A percentile compares a stretch with the other conserved stretches of the same genome.
Conservation (phyloP, 2,113 vertebrate species). For the Gallinago paraguaiae region DNA sequence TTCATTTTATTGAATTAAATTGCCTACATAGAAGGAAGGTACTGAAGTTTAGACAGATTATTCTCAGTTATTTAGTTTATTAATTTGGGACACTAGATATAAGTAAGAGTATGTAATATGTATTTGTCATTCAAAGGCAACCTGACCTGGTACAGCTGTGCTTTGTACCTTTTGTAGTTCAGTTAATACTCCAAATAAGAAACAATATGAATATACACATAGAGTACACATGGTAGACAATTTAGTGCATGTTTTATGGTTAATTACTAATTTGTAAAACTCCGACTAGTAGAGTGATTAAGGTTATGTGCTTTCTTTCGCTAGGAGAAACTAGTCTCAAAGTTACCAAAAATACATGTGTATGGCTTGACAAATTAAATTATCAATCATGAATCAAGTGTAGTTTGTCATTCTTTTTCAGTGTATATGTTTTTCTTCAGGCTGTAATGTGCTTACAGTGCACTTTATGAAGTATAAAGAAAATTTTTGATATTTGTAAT, state of each 20-base stretch:
- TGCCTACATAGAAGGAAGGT: neutral
- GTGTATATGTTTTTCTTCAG: neutral
- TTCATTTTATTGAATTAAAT: neutral
- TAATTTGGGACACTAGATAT: neutral
- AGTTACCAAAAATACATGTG: neutral
- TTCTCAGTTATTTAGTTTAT: neutral
- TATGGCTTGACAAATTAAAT: neutral
- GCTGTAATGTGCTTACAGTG: neutral
- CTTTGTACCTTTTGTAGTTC: neutral
- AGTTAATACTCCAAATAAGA: neutral
- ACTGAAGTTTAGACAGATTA: neutral
- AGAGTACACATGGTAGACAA: neutral
- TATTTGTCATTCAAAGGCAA: neutral
- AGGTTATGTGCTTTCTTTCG: neutral
- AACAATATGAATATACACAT: neutral
- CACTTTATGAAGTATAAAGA: neutral
- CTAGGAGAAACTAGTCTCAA: neutral
- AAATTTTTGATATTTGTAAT: neutral
- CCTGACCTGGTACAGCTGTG: neutral
- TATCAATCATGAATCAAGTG: neutral
- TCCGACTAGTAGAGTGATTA: neutral
- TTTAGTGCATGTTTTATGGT: neutral
- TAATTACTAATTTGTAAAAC: neutral
- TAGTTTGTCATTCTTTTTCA: neutral
- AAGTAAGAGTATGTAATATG: neutral